Base-by-base conservation (phyloP, 2,888 invertebrate genomes). In the Lymantria monacha region DNA sequence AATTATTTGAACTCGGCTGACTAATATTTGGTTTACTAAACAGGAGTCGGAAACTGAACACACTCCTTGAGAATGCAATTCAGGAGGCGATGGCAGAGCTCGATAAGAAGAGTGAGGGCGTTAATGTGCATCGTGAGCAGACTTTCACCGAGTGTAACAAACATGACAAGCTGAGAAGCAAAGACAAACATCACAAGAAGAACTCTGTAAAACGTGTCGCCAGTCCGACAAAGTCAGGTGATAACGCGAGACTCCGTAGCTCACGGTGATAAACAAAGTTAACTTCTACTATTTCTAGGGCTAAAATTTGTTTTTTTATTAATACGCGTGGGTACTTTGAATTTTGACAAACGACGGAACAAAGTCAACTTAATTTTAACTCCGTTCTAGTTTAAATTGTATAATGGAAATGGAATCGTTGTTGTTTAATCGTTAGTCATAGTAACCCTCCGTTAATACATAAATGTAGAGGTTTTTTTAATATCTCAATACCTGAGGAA, bases 11-110 rank as follows among this genome's bases (percentile, higher is more conserved):
- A 13, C 40, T 44, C 46, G 40, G 42, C 43, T 55, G 15, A 62
- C 53, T 63, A 56, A 48, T 51, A 61, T 54, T 59, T 52, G 63
- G 51, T 68, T 65, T 63, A 62, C 65, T 57, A 48, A 61, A 69
- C 93, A 97, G 97, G 94, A 97, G 97, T 93, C 95, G 97, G 93
- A 97, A 97, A 95, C 92, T 97, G 93, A 97, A 97, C 88, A 94
- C 95, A 66, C 95, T 96, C 82, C 92, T 97, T 75, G 97, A 97
- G 88, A 96, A 96, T 78, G 97, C 97, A 50, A 97, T 97, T 77
- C 97, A 97, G 92, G 97, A 97, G 89, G 97, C 97, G 51, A 97
- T 97, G 97, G 93, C 95, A 61, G 97, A 97, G 84, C 89, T 97
- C 76, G 97, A 97, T 86, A 94, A 95, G 80, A 93, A 93, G 76